A percentile compares a stretch with the other conserved stretches of the same genome.
These are phyloP conservation scores for Brachyhypopomus occidentalis DNA, from an alignment of 2,113 vertebrate species.

Conservation along the genomic window DNA sequence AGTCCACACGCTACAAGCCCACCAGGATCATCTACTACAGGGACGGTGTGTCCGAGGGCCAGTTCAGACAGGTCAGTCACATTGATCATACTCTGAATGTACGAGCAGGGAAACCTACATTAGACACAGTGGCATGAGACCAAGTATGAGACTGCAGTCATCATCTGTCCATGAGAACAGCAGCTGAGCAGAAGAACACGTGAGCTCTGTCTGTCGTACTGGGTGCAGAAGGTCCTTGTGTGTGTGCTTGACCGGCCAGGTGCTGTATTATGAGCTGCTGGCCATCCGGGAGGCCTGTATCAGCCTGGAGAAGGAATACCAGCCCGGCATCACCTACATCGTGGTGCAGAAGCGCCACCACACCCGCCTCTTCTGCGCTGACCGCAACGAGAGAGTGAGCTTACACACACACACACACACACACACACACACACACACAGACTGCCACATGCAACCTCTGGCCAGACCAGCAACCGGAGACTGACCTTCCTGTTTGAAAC, in stretches of 20 bases:
- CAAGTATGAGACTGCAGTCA: no score
- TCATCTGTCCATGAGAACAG: no score
- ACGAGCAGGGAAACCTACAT: no score
- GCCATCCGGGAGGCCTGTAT: slow-evolving; percentile 99
- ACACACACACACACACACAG: slow-evolving; percentile 4
- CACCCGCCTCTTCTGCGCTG: slow-evolving; percentile 97
- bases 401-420: neutral
- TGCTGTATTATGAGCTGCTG: slow-evolving; percentile 97
- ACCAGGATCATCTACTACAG: slow-evolving; percentile 98
- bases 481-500: neutral
- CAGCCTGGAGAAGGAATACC: slow-evolving; percentile 98
- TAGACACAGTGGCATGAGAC: no score
- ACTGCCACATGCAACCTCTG: neutral
- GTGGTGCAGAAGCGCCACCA: slow-evolving; percentile 99
- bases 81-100: no score
- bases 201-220: no score
- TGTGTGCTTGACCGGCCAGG: slow-evolving; percentile 67
- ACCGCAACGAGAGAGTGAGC: slow-evolving; percentile 96
- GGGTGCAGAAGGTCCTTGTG: no score
- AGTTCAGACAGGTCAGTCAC: slow-evolving; percentile 90
- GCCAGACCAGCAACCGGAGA: neutral
- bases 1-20: slow-evolving; percentile 98
- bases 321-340: slow-evolving; percentile 98
- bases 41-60: slow-evolving; percentile 92
- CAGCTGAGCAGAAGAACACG: no score